Base-by-base conservation (phyloP, 2,113 vertebrate genomes). In the Eidolon helvum region DNA sequence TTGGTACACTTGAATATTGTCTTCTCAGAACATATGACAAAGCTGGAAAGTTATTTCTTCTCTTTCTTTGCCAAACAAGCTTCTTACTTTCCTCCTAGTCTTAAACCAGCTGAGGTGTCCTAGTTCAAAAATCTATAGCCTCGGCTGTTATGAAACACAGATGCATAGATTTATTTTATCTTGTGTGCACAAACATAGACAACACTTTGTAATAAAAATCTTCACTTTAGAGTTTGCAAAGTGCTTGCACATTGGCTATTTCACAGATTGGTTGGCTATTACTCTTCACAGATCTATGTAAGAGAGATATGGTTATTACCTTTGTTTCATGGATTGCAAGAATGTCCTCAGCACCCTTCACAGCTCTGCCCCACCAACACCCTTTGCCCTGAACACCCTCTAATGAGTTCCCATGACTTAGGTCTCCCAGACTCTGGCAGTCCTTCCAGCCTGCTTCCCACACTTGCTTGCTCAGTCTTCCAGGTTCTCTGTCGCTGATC, bases 241-340 rank as follows among this genome's bases (percentile, higher is more conserved):
- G 63, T 66, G 19, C 7, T 19, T 30, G 24, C 86, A 14, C 75
- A 9, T 9, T 28, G 18, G 6, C 43, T 61, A 14, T 7, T 57
- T 30, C 28, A 4, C n/a, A 5, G 14, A 50, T 50, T 15, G 15
- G 5, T 50, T 50, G 50, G 50, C 50, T 50, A 50, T 80, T 57
- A n/a, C 4, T 72, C 53, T 28, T 66, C 4, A 0, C 0, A 77
- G 45, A n/a, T 30, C 9, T 6, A 0, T 10, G 30, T 8, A 48
- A 63, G 63, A 83, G 35, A 69, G 26, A 19, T 0, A 33, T 19
- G 28, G 18, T 10, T 10, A 21, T 24, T 35, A 22, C 7, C 7
- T 55, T 40, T 55, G 15, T 30, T 10, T 45, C 45, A 35, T 16
- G 1, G 43, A 22, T 5, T 10, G 4, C 35, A 43, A 15, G 45